A percentile compares a stretch with the other conserved stretches of the same genome.
These are phyloP conservation scores for Steinernema khuongi DNA, from an alignment of 1,140 invertebrate genomes.

Conservation along the genomic window DNA sequence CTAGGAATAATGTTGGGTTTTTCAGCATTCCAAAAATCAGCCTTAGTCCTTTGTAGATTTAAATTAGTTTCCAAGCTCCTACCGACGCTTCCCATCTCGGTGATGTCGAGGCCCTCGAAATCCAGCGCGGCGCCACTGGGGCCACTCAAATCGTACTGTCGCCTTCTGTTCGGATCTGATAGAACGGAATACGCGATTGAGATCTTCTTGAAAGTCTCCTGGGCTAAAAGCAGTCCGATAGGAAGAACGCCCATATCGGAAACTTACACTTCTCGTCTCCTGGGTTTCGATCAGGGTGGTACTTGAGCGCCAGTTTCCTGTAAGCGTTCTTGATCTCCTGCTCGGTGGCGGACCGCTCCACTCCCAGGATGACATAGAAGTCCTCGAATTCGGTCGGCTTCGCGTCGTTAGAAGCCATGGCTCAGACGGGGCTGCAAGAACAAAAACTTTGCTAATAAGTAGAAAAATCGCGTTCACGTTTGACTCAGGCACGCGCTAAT, in stretches of 20 bases:
- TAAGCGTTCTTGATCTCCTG: conserved; percentile 85
- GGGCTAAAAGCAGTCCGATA: conserved; percentile 41
- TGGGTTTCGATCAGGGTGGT: conserved; percentile 56
- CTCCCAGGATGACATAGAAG: conserved; percentile 75
- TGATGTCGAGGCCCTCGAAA: conserved; percentile 57
- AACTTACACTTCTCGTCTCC: conserved; percentile 39
- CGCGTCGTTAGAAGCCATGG: background rate
- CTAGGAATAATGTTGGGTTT: background rate
- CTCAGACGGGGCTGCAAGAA: background rate
- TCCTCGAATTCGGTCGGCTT: conserved; percentile 2
- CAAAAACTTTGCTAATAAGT: background rate
- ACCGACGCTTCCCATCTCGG: conserved; percentile 56
- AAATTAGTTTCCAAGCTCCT: conserved; percentile 1
- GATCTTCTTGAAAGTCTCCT: conserved; percentile 55
- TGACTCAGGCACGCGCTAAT: background rate
- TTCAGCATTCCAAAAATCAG: too few relatives aligned
- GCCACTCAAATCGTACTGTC: conserved; percentile 56
- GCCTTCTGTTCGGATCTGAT: conserved; percentile 56
- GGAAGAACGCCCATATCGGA: conserved; percentile 10
- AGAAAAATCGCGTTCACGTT: background rate
- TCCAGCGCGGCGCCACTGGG: conserved; percentile 43
- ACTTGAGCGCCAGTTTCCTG: conserved; percentile 70
- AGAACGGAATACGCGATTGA: conserved; percentile 57
- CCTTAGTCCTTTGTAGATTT: too few relatives aligned
- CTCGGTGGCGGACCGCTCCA: conserved; percentile 69